A percentile compares a stretch with the other conserved stretches of the same genome.
Evolutionary conservation across 92 coral and sea anemone genomes (phyloP).

Genomic region (Zoanthus sansibaricus): DNA sequence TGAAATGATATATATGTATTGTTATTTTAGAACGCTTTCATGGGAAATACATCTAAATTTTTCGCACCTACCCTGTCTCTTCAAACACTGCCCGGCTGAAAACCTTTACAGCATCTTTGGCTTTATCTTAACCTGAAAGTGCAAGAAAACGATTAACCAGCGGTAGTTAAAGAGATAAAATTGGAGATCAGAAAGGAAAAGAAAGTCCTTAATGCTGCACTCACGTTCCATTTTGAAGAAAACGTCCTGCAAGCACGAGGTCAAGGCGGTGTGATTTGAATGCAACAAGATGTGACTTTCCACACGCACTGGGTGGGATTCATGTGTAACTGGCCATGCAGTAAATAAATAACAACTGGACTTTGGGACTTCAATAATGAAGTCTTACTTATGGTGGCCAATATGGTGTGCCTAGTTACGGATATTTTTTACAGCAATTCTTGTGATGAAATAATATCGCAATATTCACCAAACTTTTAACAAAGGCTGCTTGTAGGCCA

Average conservation of each 20-base stretch:
- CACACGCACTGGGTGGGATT: constrained; percentile 16
- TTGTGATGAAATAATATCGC: neutral
- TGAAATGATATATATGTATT: neutral
- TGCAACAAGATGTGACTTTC: neutral
- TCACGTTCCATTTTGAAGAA: neutral
- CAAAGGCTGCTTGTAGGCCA: constrained; percentile 15
- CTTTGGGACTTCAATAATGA: constrained; percentile 9
- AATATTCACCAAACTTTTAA: neutral
- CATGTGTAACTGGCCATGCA: constrained; percentile 6
- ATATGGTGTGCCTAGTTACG: constrained; percentile 12
- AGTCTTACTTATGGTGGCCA: constrained; percentile 11
- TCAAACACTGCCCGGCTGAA: constrained; percentile 2
- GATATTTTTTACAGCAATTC: constrained; percentile 10
- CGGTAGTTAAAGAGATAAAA: constrained; percentile 6
- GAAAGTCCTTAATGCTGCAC: constrained; percentile 1
- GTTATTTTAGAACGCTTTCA: neutral
- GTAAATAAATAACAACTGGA: constrained; percentile 5
- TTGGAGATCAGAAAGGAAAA: neutral
- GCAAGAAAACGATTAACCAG: neutral
- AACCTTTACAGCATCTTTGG: neutral
- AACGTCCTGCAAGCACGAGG: neutral
- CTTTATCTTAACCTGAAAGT: constrained; percentile 5
- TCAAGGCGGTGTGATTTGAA: constrained; percentile 12
- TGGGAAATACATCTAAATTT: neutral
- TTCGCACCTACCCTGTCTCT: constrained; percentile 12